Evolutionary conservation across 2,113 vertebrate species (phyloP).

Genomic region (Corythaixoides concolor): DNA sequence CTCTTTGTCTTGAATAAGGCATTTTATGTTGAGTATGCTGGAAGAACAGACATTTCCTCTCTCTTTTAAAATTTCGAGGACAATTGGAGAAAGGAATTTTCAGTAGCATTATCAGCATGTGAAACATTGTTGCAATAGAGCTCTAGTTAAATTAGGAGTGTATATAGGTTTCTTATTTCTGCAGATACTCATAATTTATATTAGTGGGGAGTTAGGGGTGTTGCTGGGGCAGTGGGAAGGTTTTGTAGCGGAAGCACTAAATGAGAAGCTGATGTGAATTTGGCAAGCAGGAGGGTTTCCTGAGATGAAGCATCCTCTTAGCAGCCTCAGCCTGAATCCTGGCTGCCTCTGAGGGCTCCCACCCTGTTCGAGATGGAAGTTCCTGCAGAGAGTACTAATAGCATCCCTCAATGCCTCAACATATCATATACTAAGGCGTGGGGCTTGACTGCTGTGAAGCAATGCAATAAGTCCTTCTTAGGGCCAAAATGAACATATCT

Average conservation of each 20-base stretch:
- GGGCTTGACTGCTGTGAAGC: background rate
- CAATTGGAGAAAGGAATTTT: background rate
- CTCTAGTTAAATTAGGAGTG: background rate
- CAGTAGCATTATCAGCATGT: background rate
- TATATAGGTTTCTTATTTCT: background rate
- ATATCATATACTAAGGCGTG: rapidly evolving
- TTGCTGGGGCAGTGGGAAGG: background rate
- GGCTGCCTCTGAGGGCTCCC: background rate
- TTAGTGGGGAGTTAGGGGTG: background rate
- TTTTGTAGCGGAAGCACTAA: background rate
- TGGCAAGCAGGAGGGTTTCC: slow-evolving; percentile 25
- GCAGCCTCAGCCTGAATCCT: background rate
- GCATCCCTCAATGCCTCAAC: background rate
- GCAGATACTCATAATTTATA: background rate
- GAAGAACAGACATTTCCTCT: background rate
- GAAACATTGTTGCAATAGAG: rapidly evolving
- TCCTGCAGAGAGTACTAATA: background rate
- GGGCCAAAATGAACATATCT: background rate
- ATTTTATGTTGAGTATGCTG: rapidly evolving
- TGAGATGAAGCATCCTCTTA: background rate
- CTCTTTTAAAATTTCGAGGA: background rate
- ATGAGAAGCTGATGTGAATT: slow-evolving; percentile 14
- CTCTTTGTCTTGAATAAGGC: background rate
- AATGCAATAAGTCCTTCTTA: background rate
- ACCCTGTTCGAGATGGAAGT: background rate